A percentile compares a stretch with the other conserved stretches of the same genome.
Evolutionary conservation across 2,888 invertebrate species (phyloP).

Genomic region (Ichneumoninae sp.): DNA sequence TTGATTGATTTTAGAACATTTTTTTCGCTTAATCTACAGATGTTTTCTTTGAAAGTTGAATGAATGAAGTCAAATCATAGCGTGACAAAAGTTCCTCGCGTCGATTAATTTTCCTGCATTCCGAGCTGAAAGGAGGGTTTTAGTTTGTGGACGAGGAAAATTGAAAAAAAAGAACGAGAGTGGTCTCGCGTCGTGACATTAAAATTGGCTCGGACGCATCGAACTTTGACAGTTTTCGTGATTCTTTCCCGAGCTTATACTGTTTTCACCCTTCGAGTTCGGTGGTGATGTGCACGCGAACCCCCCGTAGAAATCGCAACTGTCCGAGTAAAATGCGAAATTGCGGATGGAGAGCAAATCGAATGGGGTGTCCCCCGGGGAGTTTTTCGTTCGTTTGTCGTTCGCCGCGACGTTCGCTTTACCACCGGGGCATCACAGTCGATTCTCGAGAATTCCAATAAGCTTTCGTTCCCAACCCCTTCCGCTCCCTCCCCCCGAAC

Average conservation of each 20-base stretch:
- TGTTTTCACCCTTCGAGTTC: constrained; percentile 19
- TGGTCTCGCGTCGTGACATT: constrained; percentile 43
- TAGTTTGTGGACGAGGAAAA: not conserved
- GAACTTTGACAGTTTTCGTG: constrained; percentile 38
- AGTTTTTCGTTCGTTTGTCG: constrained; percentile 50
- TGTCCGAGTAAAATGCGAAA: constrained; percentile 64
- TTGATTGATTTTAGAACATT: too few species aligned
- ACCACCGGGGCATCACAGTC: constrained; percentile 63
- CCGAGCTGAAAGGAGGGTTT: not conserved
- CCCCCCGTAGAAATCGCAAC: constrained; percentile 47
- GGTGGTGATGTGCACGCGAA: not conserved
- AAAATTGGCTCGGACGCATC: constrained; percentile 70
- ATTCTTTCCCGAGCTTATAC: constrained; percentile 53
- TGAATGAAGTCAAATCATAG: not conserved
- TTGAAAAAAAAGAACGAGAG: not conserved
- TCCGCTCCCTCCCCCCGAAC: not conserved
- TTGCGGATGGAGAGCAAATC: constrained; percentile 47
- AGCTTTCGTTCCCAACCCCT: constrained; percentile 38
- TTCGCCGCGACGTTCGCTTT: constrained; percentile 60
- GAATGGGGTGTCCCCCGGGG: constrained; percentile 31
- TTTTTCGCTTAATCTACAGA: not conserved
- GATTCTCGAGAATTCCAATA: constrained; percentile 64
- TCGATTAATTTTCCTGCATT: constrained; percentile 52
- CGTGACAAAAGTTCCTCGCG: constrained; percentile 11
- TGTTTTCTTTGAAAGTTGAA: not conserved